phyloP scores from a whole-genome alignment of 2,797 vertebrate genomes.

The Phataginus tetradactyla region DNA sequence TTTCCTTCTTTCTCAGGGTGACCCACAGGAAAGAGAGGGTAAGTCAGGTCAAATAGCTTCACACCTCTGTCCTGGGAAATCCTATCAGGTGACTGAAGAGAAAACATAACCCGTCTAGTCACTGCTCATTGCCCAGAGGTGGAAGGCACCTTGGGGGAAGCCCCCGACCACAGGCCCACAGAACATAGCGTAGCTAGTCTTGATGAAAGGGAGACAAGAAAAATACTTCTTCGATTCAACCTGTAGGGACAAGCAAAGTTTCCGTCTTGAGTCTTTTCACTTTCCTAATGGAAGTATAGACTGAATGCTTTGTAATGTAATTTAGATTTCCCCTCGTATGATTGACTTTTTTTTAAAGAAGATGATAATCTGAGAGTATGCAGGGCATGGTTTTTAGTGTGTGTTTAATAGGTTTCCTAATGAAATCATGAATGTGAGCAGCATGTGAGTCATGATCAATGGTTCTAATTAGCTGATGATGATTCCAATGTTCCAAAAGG shows the following conservation, averaged over 20 bases:
- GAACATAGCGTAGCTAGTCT: slow-evolving; percentile 62
- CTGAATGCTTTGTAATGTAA: background rate
- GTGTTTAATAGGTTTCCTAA: slow-evolving; percentile 8
- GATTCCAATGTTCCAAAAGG: slow-evolving; percentile 46
- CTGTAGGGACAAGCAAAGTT: slow-evolving; percentile 68
- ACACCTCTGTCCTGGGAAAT: slow-evolving; percentile 78
- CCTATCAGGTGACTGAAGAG: slow-evolving; percentile 79
- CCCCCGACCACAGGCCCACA: slow-evolving; percentile 77
- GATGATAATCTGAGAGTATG: background rate
- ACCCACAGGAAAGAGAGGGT: slow-evolving; percentile 76
- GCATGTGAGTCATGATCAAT: background rate
- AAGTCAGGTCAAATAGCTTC: slow-evolving; percentile 78
- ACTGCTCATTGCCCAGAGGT: slow-evolving; percentile 63
- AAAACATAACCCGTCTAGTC: slow-evolving; percentile 76
- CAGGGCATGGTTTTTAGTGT: background rate
- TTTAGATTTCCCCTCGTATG: slow-evolving; percentile 26
- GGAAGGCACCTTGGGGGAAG: slow-evolving; percentile 77
- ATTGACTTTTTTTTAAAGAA: background rate
- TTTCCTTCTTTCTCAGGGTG: slow-evolving; percentile 75
- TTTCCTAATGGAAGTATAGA: slow-evolving; percentile 53
- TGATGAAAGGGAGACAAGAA: slow-evolving; percentile 58
- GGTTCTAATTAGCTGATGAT: slow-evolving; percentile 45
- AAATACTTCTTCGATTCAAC: slow-evolving; percentile 65
- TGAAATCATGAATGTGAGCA: background rate
- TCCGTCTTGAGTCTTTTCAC: slow-evolving; percentile 66